Evolutionary conservation across 2,113 vertebrate species (phyloP).

Genomic region (Phalacrocorax brasilianus): DNA sequence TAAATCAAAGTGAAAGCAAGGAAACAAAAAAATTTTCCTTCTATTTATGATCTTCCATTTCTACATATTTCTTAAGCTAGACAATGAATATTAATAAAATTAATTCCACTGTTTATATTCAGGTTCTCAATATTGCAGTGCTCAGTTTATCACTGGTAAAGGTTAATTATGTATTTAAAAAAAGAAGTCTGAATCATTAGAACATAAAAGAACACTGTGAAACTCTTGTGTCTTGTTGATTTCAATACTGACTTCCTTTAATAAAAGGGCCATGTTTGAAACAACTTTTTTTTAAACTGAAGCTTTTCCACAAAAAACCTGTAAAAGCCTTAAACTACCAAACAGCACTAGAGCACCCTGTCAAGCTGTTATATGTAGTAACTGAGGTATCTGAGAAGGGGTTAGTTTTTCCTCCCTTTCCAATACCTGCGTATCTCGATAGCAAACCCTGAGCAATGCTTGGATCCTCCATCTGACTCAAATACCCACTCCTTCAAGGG

Average conservation of each 20-base stretch:
- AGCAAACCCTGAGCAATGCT: neutral
- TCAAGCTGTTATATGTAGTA: neutral
- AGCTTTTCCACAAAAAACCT: neutral
- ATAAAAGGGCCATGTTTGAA: neutral
- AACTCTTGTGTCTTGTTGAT: neutral
- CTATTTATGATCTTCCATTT: neutral
- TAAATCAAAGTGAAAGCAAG: slow-evolving; percentile 28
- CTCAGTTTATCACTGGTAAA: neutral
- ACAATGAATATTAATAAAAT: neutral
- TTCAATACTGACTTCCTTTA: neutral
- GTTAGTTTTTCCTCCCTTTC: neutral
- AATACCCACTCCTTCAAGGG: neutral
- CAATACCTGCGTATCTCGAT: neutral
- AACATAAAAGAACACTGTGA: neutral
- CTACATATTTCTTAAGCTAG: neutral
- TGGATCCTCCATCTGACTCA: neutral
- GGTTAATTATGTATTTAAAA: neutral
- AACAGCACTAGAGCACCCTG: neutral
- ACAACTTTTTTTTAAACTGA: neutral
- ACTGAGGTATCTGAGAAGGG: neutral
- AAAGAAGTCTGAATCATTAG: neutral
- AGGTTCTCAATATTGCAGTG: neutral
- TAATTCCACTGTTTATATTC: neutral
- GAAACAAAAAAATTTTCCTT: neutral
- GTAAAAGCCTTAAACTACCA: neutral